These are phyloP conservation scores for Drosophila ananassae DNA, from an alignment of 1,140 invertebrate genomes.

Conservation along the genomic window DNA sequence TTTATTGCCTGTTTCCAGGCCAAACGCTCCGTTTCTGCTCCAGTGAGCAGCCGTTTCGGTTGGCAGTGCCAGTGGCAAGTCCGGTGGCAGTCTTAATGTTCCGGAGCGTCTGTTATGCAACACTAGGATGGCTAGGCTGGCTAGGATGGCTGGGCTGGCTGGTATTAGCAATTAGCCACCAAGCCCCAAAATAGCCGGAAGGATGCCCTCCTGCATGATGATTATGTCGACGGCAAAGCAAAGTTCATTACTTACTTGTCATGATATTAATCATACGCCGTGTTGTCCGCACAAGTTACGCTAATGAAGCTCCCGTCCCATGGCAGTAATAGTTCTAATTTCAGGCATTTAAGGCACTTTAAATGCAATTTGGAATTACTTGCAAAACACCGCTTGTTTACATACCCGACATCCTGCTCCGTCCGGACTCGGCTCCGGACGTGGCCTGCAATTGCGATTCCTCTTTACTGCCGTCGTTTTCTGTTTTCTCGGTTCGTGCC, in stretches of 20 bases:
- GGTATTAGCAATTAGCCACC: slow-evolving; percentile 48
- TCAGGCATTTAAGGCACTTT: slow-evolving; percentile 63
- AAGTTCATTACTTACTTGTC: slow-evolving; percentile 47
- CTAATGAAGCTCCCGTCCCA: slow-evolving; percentile 47
- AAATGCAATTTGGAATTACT: slow-evolving; percentile 73
- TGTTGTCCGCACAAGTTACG: slow-evolving; percentile 52
- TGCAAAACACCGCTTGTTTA: slow-evolving; percentile 66
- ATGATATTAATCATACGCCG: slow-evolving; percentile 76
- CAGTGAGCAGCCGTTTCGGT: slow-evolving; percentile 39
- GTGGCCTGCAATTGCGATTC: slow-evolving; percentile 49
- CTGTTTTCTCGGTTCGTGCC: slow-evolving; percentile 6
- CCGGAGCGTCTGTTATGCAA: slow-evolving; percentile 45
- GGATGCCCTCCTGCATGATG: slow-evolving; percentile 26
- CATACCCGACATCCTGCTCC: slow-evolving; percentile 42
- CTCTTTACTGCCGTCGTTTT: slow-evolving; percentile 8
- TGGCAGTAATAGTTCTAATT: slow-evolving; percentile 1
- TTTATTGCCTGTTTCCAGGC: slow-evolving; percentile 80
- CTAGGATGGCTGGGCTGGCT: background rate
- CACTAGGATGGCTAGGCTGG: background rate
- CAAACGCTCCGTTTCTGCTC: slow-evolving; percentile 65
- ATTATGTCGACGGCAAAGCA: slow-evolving; percentile 20
- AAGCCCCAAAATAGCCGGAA: slow-evolving; percentile 16
- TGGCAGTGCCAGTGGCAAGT: background rate
- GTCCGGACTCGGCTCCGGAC: slow-evolving; percentile 16
- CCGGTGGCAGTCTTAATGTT: slow-evolving; percentile 25